phyloP scores from a whole-genome alignment of 1,140 invertebrate genomes.

The Zaprionus vittiger region DNA sequence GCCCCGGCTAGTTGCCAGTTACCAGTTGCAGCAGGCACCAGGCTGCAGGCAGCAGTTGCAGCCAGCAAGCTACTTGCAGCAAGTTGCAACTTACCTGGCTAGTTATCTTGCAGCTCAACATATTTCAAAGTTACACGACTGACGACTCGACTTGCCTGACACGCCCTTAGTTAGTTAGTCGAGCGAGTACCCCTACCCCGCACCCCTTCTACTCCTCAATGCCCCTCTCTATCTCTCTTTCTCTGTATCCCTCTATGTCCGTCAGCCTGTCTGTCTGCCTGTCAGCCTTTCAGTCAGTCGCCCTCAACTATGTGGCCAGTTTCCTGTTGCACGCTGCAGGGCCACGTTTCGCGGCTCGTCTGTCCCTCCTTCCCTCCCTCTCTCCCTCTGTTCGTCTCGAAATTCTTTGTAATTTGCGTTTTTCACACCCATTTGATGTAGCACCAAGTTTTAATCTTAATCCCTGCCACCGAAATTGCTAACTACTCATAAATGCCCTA shows the following conservation, averaged over 20 bases:
- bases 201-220: not conserved
- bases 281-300: slow-evolving; percentile 43
- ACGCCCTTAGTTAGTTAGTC: slow-evolving; percentile 80
- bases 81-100: slow-evolving; percentile 65
- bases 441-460: slow-evolving; percentile 79
- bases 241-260: slow-evolving; percentile 15
- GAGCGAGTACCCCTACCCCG: slow-evolving; percentile 8
- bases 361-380: not conserved
- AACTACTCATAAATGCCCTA: slow-evolving; percentile 64
- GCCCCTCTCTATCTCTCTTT: slow-evolving; percentile 11
- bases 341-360: slow-evolving; percentile 24
- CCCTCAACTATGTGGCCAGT: slow-evolving; percentile 67
- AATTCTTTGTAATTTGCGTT: slow-evolving; percentile 82
- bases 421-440: slow-evolving; percentile 82
- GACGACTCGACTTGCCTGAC: slow-evolving; percentile 65
- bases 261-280: slow-evolving; percentile 33
- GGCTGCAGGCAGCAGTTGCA: slow-evolving; percentile 25
- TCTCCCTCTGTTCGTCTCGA: slow-evolving; percentile 6
- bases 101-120: slow-evolving; percentile 67
- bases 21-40: not conserved
- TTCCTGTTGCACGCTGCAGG: slow-evolving; percentile 64
- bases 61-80: slow-evolving; percentile 35
- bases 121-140: slow-evolving; percentile 81
- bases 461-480: slow-evolving; percentile 79
- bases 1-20: slow-evolving; percentile 12